phyloP scores from a whole-genome alignment of 2,113 vertebrate species.

The Lucifuga dentata region DNA sequence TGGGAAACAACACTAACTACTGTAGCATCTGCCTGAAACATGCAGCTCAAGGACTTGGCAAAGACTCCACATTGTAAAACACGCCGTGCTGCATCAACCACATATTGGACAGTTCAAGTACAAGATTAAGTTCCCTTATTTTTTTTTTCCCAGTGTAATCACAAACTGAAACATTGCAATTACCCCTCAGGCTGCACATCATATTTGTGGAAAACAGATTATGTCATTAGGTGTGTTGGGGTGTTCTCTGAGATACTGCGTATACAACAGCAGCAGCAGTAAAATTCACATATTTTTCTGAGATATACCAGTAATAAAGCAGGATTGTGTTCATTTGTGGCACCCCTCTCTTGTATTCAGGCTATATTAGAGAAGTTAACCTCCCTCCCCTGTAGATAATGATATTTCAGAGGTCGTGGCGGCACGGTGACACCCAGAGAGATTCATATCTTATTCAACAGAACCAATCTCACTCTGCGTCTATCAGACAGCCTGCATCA shows the following conservation, averaged over 20 bases:
- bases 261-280: neutral
- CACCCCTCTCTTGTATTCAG: constrained; percentile 67
- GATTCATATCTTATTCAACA: constrained; percentile 83
- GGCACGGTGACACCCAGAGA: constrained; percentile 69
- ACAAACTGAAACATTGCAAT: constrained; percentile 49
- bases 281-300: constrained; percentile 27
- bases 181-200: constrained; percentile 29
- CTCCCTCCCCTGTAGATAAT: constrained; percentile 79
- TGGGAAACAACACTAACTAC: constrained; percentile 25
- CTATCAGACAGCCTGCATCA: constrained; percentile 70
- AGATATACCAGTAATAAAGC: constrained; percentile 65
- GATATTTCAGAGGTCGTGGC: constrained; percentile 79
- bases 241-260: constrained; percentile 34
- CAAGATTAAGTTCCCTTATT: constrained; percentile 22
- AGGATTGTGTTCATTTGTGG: constrained; percentile 60
- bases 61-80: neutral
- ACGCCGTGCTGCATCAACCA: neutral
- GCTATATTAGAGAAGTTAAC: constrained; percentile 80
- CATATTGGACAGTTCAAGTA: constrained; percentile 31
- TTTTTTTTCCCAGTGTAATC: constrained; percentile 32
- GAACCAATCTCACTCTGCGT: constrained; percentile 79
- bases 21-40: constrained; percentile 20
- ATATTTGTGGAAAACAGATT: constrained; percentile 45
- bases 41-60: constrained; percentile 24
- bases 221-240: constrained; percentile 52